These are phyloP conservation scores for Rhynchonycteris naso DNA, from an alignment of 2,797 vertebrate genomes.

Conservation along the genomic window DNA sequence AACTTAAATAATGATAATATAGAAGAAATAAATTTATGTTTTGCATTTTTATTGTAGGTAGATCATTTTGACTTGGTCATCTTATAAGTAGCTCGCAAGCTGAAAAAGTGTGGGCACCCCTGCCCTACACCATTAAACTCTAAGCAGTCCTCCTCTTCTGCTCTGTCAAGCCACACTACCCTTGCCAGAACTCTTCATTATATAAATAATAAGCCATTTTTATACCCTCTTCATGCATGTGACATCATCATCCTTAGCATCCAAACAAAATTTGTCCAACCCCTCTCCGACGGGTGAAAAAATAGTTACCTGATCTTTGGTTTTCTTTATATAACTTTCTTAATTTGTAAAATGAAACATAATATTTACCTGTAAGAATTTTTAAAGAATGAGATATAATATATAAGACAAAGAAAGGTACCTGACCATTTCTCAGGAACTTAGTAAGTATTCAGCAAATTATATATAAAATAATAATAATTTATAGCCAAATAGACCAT, in stretches of 20 bases:
- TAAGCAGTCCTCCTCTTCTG: neutral
- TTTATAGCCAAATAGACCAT: neutral
- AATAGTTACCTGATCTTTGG: neutral
- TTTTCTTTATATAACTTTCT: neutral
- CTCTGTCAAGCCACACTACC: neutral
- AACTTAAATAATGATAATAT: too few species aligned
- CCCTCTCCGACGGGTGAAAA: neutral
- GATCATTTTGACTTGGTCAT: too few species aligned
- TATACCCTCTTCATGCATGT: neutral
- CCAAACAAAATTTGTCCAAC: neutral
- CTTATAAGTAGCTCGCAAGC: too few species aligned
- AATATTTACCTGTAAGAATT: neutral
- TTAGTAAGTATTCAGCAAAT: neutral
- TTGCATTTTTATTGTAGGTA: too few species aligned
- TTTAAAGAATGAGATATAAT: conserved; percentile 39
- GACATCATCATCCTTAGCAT: neutral
- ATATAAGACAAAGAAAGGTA: neutral
- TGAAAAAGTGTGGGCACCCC: neutral
- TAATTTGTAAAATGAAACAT: conserved; percentile 30
- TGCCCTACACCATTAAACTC: neutral
- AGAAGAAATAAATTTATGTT: too few species aligned
- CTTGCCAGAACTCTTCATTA: neutral
- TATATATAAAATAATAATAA: conserved; percentile 27
- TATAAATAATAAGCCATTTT: neutral
- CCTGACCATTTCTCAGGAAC: neutral